Evolutionary conservation across 1,140 invertebrate species (phyloP).

Genomic region (Schlechtendalia chinensis): DNA sequence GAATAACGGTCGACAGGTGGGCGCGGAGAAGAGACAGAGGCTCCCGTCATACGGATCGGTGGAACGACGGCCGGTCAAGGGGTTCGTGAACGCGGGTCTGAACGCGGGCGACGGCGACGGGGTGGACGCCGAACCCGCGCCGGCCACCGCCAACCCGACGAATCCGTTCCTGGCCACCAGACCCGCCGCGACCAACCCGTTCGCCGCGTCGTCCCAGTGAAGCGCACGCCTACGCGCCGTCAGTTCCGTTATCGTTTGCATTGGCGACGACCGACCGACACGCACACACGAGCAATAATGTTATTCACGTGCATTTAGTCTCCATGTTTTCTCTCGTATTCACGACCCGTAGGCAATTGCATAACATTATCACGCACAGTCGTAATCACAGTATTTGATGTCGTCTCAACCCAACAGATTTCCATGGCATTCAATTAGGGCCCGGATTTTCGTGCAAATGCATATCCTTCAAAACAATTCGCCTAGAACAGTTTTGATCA

Average conservation of each 20-base stretch:
- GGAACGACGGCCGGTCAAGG: neutral
- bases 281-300: constrained; percentile 22
- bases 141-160: constrained; percentile 15
- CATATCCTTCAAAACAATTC: no score
- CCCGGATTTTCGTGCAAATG: no score
- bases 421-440: no score
- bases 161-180: constrained; percentile 38
- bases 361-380: no score
- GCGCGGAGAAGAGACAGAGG: constrained; percentile 9
- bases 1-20: neutral
- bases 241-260: neutral
- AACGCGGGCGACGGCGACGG: neutral
- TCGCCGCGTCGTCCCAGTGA: neutral
- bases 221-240: neutral
- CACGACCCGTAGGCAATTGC: no score
- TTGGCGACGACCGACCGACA: neutral
- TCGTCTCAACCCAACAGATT: no score
- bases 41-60: constrained; percentile 31
- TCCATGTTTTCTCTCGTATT: no score
- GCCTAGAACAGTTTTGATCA: no score
- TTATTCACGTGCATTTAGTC: neutral
- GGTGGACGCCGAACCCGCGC: neutral
- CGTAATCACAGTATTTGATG: no score
- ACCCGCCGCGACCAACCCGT: constrained; percentile 11
- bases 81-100: constrained; percentile 11